These are phyloP conservation scores for Ctenodactylus gundi DNA, from an alignment of 2,113 vertebrate species.

Conservation along the genomic window DNA sequence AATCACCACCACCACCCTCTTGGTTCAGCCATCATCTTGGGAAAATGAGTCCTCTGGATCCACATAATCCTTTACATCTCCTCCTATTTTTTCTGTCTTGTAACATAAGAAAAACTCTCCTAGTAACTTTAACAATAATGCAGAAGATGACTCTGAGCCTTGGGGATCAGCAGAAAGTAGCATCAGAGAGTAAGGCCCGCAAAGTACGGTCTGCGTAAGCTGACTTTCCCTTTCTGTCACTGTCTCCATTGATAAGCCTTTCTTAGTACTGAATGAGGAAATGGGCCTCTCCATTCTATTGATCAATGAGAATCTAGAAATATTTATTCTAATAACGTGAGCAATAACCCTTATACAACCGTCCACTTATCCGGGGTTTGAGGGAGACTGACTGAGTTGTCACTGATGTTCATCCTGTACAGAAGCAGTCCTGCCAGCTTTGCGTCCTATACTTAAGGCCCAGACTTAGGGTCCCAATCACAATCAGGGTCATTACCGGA, in stretches of 20 bases:
- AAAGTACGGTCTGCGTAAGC: neutral
- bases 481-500: neutral
- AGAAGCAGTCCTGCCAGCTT: conserved; percentile 12
- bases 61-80: conserved; percentile 28
- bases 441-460: neutral
- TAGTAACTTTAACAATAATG: conserved; percentile 23
- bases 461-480: neutral
- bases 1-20: neutral
- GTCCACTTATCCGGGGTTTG: neutral
- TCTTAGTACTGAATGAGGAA: neutral
- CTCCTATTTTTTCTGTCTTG: conserved; percentile 27
- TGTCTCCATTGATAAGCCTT: neutral
- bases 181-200: neutral
- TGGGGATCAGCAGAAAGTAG: too few relatives aligned
- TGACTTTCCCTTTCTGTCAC: neutral
- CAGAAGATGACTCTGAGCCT: conserved; percentile 40
- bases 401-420: neutral
- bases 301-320: neutral
- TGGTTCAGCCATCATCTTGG: neutral
- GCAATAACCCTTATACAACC: conserved; percentile 32
- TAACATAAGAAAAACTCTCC: conserved; percentile 33
- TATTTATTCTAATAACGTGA: conserved; percentile 39
- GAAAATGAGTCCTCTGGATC: conserved; percentile 34
- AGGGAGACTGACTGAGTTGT: neutral
- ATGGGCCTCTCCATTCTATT: neutral